Conservation (phyloP, 2,888 invertebrate genomes). For the Augochlorella aurata region DNA sequence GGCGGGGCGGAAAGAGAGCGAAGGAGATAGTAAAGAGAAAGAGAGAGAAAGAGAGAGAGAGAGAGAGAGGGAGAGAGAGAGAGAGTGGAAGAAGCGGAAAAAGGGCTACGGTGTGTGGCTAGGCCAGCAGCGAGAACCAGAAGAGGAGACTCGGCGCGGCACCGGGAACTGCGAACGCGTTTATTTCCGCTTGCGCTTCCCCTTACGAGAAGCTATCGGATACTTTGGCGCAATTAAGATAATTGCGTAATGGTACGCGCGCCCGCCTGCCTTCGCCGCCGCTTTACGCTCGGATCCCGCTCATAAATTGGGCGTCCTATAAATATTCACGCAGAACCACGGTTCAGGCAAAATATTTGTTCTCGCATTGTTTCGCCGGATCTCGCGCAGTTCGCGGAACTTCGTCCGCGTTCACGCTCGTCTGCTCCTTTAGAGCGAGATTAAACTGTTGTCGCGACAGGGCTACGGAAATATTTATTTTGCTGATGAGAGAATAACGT, state of each 20-base stretch:
- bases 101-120: background rate
- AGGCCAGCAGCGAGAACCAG: slow-evolving; percentile 9
- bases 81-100: background rate
- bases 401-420: slow-evolving; percentile 1
- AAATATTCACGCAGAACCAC: slow-evolving; percentile 38
- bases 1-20: slow-evolving; percentile 18
- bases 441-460: slow-evolving; percentile 37
- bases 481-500: slow-evolving; percentile 42
- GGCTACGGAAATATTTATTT: slow-evolving; percentile 43
- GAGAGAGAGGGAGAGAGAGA: background rate
- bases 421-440: slow-evolving; percentile 14
- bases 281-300: slow-evolving; percentile 6
- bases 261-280: background rate
- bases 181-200: slow-evolving; percentile 16
- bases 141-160: slow-evolving; percentile 10
- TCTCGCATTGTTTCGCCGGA: slow-evolving; percentile 22
- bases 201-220: slow-evolving; percentile 23
- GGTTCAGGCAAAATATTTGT: slow-evolving; percentile 28
- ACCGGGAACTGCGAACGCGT: background rate
- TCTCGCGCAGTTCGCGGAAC: background rate
- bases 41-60: background rate
- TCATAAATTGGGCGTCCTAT: slow-evolving; percentile 34
- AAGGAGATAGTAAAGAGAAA: background rate
- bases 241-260: slow-evolving; percentile 35
- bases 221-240: slow-evolving; percentile 44